Evolutionary conservation across 2,797 vertebrate genomes (phyloP).

Genomic region (Amazona finschi): DNA sequence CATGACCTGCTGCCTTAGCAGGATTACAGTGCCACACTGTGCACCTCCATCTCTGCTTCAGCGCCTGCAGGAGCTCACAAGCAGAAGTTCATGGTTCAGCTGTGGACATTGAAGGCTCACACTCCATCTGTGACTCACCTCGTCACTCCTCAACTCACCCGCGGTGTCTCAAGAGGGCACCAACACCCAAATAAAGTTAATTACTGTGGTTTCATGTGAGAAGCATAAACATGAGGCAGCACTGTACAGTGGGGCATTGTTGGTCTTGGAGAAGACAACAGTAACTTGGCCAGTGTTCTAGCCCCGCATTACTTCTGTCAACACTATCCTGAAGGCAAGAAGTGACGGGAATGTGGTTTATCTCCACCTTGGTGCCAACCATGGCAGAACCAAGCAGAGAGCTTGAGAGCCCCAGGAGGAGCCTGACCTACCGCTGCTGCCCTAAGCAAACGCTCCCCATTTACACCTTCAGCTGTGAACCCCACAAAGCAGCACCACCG

Average conservation of each 20-base stretch:
- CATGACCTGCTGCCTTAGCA: neutral
- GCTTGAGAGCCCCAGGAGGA: neutral
- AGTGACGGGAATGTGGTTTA: neutral
- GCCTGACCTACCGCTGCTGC: neutral
- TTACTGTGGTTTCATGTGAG: accelerated
- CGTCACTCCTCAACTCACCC: accelerated
- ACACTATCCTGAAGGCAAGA: neutral
- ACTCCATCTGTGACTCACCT: accelerated
- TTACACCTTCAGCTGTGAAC: neutral
- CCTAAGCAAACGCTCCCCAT: neutral
- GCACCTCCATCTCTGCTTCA: neutral
- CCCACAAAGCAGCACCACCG: accelerated
- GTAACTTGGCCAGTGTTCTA: neutral
- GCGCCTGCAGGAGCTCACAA: accelerated
- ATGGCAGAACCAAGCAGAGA: neutral
- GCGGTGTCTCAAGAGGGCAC: neutral
- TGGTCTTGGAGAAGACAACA: neutral
- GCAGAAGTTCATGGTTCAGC: neutral
- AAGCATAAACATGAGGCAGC: neutral
- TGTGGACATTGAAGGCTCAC: neutral
- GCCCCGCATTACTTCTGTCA: neutral
- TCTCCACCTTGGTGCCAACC: neutral
- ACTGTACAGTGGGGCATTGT: neutral
- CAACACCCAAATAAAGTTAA: neutral
- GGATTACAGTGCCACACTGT: neutral